Conservation (phyloP, 2,888 invertebrate genomes). For the Andrena trimmerana region DNA sequence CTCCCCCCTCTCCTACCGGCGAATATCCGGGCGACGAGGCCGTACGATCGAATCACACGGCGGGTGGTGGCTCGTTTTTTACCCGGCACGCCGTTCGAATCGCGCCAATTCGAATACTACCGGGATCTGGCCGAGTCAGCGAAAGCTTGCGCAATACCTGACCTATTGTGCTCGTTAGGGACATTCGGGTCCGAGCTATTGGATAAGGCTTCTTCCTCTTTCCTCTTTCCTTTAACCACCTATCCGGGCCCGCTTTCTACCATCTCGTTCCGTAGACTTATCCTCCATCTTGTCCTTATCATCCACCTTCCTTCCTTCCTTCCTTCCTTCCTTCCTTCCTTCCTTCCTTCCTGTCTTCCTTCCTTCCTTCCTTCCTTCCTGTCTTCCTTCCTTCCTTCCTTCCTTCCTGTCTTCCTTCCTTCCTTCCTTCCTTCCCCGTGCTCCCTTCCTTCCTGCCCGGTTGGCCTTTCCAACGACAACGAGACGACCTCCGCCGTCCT, state of each 20-base stretch:
- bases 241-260: neutral
- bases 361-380: neutral
- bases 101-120: conserved; percentile 65
- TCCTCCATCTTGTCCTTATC: conserved; percentile 65
- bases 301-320: conserved; percentile 33
- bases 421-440: neutral
- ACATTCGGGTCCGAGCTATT: conserved; percentile 72
- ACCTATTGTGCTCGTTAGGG: conserved; percentile 80
- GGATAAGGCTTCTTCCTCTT: conserved; percentile 57
- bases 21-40: conserved; percentile 52
- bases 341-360: neutral
- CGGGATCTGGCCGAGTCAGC: conserved; percentile 72
- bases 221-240: conserved; percentile 26
- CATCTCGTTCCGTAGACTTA: conserved; percentile 33
- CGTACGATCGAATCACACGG: conserved; percentile 54
- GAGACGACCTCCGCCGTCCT: conserved; percentile 50
- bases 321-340: conserved; percentile 5
- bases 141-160: conserved; percentile 79
- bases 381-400: conserved; percentile 10
- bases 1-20: neutral
- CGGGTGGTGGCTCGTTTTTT: conserved; percentile 56
- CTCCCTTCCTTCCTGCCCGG: neutral
- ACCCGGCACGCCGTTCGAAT: conserved; percentile 43
- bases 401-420: neutral
- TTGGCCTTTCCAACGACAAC: conserved; percentile 41